Evolutionary conservation across 2,113 vertebrate species (phyloP).

Genomic region (Megaleporinus macrocephalus): DNA sequence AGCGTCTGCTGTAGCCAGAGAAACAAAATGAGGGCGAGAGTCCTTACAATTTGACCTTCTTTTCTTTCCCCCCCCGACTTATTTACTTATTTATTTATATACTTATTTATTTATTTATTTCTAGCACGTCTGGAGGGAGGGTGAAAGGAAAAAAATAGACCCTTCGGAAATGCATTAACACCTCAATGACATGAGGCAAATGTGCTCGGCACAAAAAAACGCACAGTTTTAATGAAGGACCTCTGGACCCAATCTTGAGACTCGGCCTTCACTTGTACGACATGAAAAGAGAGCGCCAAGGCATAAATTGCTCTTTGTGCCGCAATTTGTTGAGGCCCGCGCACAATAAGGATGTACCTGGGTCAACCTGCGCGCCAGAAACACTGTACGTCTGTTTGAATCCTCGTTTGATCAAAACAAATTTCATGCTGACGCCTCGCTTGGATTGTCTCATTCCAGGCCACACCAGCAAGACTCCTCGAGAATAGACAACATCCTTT

Average conservation of each 20-base stretch:
- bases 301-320: slow-evolving; percentile 54
- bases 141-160: slow-evolving; percentile 56
- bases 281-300: slow-evolving; percentile 47
- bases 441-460: neutral
- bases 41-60: slow-evolving; percentile 23
- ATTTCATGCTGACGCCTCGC: slow-evolving; percentile 2
- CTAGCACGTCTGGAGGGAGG: neutral
- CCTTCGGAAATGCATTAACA: slow-evolving; percentile 52
- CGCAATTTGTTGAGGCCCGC: neutral
- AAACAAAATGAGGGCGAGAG: slow-evolving; percentile 19
- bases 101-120: too few relatives aligned
- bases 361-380: slow-evolving; percentile 8
- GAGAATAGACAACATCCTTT: neutral
- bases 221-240: slow-evolving; percentile 39
- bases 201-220: slow-evolving; percentile 47
- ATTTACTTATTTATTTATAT: neutral
- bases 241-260: slow-evolving; percentile 51
- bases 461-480: neutral
- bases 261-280: slow-evolving; percentile 29
- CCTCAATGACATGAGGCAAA: slow-evolving; percentile 53
- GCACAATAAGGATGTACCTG: neutral
- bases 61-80: neutral
- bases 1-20: neutral
- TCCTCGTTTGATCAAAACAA: neutral
- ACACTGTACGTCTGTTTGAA: neutral